A percentile compares a stretch with the other conserved stretches of the same genome.
Conservation (phyloP, 1,140 invertebrate species). For the Trigoniulus corallinus region DNA sequence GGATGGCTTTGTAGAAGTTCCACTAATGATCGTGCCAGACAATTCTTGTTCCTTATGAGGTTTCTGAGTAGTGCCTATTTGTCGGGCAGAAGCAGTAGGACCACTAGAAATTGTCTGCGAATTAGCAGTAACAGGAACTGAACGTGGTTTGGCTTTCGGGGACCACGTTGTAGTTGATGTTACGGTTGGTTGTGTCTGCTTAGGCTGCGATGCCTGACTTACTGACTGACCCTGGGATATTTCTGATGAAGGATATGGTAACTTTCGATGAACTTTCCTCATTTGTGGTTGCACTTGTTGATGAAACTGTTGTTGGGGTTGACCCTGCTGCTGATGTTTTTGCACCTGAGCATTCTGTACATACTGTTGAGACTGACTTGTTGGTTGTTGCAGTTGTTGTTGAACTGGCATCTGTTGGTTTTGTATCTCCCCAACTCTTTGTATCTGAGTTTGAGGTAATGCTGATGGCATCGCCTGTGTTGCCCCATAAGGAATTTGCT, state of each 20-base stretch:
- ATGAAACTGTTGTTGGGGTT: conserved; percentile 7
- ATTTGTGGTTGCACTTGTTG: conserved; percentile 10
- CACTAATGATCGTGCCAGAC: conserved; percentile 8
- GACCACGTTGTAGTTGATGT: conserved; percentile 12
- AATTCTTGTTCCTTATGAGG: background rate
- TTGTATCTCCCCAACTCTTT: background rate
- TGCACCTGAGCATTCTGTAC: conserved; percentile 12
- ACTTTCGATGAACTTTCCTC: too few relatives aligned
- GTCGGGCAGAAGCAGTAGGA: background rate
- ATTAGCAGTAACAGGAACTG: background rate
- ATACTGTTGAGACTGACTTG: conserved; percentile 16
- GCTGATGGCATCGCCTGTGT: conserved; percentile 23
- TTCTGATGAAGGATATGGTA: background rate
- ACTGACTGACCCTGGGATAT: too few relatives aligned
- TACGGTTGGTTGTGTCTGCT: conserved; percentile 13
- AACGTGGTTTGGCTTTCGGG: background rate
- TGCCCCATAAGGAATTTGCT: conserved; percentile 26
- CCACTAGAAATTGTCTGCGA: background rate
- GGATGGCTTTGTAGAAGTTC: background rate
- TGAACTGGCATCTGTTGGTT: conserved; percentile 11
- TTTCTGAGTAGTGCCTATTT: background rate
- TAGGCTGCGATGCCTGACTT: conserved; percentile 6
- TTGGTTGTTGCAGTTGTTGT: conserved; percentile 24
- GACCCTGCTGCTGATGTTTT: conserved; percentile 9
- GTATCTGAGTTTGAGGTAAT: background rate